Base-by-base conservation (phyloP, 2,888 invertebrate genomes). In the Eustalomyia histrio region DNA sequence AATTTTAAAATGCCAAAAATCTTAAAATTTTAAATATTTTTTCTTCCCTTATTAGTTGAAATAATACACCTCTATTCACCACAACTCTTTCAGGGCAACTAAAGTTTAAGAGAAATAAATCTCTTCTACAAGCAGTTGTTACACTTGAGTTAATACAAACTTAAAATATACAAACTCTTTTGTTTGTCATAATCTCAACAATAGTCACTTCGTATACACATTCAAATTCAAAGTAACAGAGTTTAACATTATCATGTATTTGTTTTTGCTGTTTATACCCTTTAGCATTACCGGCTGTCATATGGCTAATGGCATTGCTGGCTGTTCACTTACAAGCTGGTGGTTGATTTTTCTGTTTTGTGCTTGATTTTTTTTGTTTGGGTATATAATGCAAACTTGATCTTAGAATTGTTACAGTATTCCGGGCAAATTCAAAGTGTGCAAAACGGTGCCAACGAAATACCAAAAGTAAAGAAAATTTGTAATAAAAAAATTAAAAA, bases 351-450 rank as follows among this genome's bases (percentile, higher is more conserved):
- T 29, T 43, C 16, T 3, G 55, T 55, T 67, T 61, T 50, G n/a
- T 43, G 16, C 60, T 60, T 71, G 17, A 17, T 53, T 67, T 43
- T 64, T n/a, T 52, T 69, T 83, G 84, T 83, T 80, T 80, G 78
- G 84, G 89, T 90, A 90, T 90, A 90, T 89, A 90, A 90, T 87
- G 86, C 87, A 87, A 89, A 89, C 87, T 86, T 85, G 86, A 85
- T 86, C 84, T 87, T 85, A 89, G 90, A 90, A 90, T 89, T 84
- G 87, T 86, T 88, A 90, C 89, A 90, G 90, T 90, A 89, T 89
- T 88, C 87, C 90, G 90, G 88, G 88, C 88, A 88, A 86, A 86
- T 87, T 86, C 84, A 86, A 84, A 88, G 89, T 85, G 89, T 87
- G 87, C 85, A 85, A 86, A 89, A 86, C 89, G 80, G 86, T 87